phyloP scores from a whole-genome alignment of 2,888 invertebrate genomes.

The Catocala nupta region DNA sequence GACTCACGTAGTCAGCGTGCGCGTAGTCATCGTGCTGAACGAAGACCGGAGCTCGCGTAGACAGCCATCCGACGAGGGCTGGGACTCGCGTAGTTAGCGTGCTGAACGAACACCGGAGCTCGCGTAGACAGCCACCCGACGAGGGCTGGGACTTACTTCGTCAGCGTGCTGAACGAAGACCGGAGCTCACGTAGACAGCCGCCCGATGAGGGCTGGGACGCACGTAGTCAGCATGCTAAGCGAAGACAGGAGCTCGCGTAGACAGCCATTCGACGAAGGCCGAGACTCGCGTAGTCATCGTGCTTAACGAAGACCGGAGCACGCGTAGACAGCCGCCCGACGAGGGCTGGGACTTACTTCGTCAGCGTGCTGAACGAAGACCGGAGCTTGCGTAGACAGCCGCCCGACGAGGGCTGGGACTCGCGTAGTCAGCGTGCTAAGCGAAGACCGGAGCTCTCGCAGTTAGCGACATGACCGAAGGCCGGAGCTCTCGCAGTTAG shows the following conservation, averaged over 20 bases:
- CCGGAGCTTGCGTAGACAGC: not conserved
- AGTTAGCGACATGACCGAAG: not conserved
- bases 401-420: not conserved
- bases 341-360: not conserved
- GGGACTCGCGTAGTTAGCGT: not conserved
- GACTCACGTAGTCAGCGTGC: not conserved
- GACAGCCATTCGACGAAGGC: not conserved
- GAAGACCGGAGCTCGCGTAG: constrained; percentile 1
- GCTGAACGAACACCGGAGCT: not conserved
- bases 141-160: no score
- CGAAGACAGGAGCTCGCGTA: not conserved
- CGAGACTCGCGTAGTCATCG: no score
- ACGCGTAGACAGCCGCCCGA: no score
- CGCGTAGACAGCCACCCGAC: not conserved
- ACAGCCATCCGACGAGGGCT: not conserved
- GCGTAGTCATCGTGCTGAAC: no score
- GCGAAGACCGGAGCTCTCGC: not conserved
- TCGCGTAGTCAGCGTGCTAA: not conserved
- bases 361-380: not conserved
- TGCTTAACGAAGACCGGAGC: no score
- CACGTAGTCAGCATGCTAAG: no score
- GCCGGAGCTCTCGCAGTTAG: constrained; percentile 1
- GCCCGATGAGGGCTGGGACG: no score
- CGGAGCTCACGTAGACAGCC: not conserved
- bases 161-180: no score